Conservation (phyloP, 2,113 vertebrate genomes). For the Leucoraja erinaceus region DNA sequence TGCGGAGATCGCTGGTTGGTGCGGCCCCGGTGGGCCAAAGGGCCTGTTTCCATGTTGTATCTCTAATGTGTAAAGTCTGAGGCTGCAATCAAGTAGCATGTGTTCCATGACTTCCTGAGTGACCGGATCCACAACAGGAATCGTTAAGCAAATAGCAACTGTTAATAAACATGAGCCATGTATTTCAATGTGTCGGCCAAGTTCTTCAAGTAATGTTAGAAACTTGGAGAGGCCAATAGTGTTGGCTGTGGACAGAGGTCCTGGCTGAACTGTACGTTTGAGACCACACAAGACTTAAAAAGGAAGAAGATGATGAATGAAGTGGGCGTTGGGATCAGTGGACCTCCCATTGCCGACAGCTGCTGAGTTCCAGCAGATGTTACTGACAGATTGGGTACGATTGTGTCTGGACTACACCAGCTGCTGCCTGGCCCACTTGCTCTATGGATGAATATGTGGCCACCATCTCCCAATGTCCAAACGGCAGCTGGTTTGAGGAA, state of each 20-base stretch:
- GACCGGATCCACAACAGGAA: no score
- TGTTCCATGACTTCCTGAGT: no score
- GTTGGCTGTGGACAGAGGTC: not conserved
- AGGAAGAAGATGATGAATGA: not conserved
- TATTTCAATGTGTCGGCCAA: no score
- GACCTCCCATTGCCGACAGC: not conserved
- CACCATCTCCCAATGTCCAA: not conserved
- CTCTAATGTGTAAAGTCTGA: no score
- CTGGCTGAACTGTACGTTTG: no score
- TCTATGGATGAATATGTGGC: not conserved
- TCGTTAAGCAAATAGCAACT: no score
- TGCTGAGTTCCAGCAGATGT: slow-evolving; percentile 6
- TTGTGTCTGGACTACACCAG: not conserved
- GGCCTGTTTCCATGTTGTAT: no score
- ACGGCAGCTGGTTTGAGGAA: not conserved
- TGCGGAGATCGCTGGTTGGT: no score
- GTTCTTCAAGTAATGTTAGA: not conserved
- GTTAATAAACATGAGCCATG: no score
- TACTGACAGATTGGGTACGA: not conserved
- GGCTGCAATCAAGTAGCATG: no score
- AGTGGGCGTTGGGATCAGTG: not conserved
- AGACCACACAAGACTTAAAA: slow-evolving; percentile 5
- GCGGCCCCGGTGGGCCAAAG: no score
- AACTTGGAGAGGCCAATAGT: not conserved
- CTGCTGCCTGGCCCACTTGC: not conserved